Conservation (phyloP, 2,888 invertebrate species). For the Plebejus anna region DNA sequence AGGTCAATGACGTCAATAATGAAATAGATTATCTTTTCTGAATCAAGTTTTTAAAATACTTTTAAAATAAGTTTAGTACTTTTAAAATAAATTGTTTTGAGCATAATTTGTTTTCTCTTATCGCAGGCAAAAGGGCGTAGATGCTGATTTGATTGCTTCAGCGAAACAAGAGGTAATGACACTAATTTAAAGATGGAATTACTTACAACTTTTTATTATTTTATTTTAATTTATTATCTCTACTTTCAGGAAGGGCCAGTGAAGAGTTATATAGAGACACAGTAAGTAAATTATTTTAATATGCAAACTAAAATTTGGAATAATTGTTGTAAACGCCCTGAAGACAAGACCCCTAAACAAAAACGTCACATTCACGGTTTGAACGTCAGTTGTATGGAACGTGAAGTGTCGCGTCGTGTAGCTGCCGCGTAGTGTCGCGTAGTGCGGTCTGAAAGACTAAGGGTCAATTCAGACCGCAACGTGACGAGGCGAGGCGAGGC, state of each 20-base stretch:
- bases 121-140: slow-evolving; percentile 35
- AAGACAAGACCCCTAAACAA: too few species aligned
- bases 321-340: neutral
- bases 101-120: neutral
- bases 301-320: neutral
- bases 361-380: too few species aligned
- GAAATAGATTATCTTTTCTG: too few species aligned
- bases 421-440: too few species aligned
- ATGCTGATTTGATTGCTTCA: slow-evolving; percentile 34
- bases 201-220: neutral
- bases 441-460: too few species aligned
- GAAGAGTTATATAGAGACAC: slow-evolving; percentile 57
- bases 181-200: neutral
- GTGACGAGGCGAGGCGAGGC: too few species aligned
- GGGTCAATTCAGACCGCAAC: too few species aligned
- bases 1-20: too few species aligned
- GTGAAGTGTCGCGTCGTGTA: too few species aligned
- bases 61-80: neutral
- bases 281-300: slow-evolving; percentile 49
- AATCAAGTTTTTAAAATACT: too few species aligned
- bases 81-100: neutral
- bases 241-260: slow-evolving; percentile 47
- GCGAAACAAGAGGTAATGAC: slow-evolving; percentile 33
- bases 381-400: too few species aligned
- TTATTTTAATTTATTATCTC: slow-evolving; percentile 23